Percentiles rank a stretch among this genome's conserved stretches.
phyloP scores from a whole-genome alignment of 1,140 invertebrate species.

The Aphis gossypii region DNA sequence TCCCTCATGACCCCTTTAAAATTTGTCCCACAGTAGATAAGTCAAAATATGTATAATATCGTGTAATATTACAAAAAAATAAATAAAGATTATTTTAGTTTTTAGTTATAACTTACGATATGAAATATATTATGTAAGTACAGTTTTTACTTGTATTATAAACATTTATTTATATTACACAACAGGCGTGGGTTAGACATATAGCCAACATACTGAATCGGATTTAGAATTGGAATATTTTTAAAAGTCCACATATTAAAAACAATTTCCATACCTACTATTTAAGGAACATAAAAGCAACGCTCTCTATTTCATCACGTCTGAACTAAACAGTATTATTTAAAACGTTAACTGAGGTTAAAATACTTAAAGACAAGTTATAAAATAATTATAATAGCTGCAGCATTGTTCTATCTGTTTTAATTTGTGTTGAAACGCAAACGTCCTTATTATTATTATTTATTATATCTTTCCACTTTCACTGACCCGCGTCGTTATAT shows the following conservation, averaged over 20 bases:
- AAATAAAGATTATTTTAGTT: neutral
- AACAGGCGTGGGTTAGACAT: neutral
- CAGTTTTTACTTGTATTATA: no score
- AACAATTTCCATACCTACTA: neutral
- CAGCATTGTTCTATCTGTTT: neutral
- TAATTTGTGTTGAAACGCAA: neutral
- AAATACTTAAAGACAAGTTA: neutral
- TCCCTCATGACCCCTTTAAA: neutral
- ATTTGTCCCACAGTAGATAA: neutral
- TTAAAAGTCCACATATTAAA: neutral
- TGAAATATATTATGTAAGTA: neutral
- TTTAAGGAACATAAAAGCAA: neutral
- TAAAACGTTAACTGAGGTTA: neutral
- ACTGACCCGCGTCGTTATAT: neutral
- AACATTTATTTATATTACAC: neutral
- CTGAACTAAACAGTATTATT: neutral
- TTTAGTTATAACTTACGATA: neutral
- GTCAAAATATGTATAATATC: neutral
- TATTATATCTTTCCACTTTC: neutral
- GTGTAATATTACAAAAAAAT: neutral
- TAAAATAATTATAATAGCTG: neutral
- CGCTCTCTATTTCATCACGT: neutral
- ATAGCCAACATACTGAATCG: neutral
- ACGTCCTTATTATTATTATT: neutral
- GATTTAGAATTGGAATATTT: neutral